These are phyloP conservation scores for Enteromius argenteus DNA, from an alignment of 2,797 vertebrate genomes.

Conservation along the genomic window DNA sequence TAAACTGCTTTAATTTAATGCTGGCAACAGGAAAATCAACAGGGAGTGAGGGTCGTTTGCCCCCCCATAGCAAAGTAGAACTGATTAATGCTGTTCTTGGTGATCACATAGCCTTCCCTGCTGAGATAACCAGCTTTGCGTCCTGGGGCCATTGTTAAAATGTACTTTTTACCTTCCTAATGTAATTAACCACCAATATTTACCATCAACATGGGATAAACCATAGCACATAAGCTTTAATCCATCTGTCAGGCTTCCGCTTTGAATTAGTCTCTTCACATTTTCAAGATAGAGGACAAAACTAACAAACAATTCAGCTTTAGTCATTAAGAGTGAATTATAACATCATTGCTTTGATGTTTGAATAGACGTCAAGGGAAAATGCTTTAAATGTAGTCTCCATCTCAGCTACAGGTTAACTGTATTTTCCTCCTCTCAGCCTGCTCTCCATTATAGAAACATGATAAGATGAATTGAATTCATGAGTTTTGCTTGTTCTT, in stretches of 20 bases:
- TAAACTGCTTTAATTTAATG: conserved; percentile 27
- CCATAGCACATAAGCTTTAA: background rate
- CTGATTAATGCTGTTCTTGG: conserved; percentile 16
- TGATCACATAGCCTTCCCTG: background rate
- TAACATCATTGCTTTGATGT: background rate
- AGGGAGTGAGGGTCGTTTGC: conserved; percentile 17
- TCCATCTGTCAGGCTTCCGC: background rate
- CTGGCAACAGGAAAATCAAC: conserved; percentile 18
- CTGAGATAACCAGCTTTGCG: conserved; percentile 11
- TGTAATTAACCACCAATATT: background rate
- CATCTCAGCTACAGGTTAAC: conserved; percentile 46
- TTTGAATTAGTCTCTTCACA: background rate
- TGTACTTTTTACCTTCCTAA: background rate
- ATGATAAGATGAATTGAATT: conserved; percentile 65
- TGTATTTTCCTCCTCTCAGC: conserved; percentile 52
- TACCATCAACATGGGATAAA: background rate
- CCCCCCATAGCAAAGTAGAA: background rate
- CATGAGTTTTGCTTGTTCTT: conserved; percentile 35
- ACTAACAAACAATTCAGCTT: background rate
- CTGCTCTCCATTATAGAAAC: conserved; percentile 57
- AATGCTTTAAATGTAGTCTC: conserved; percentile 22
- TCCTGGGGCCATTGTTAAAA: conserved; percentile 10
- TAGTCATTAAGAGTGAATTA: background rate
- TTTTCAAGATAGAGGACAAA: background rate
- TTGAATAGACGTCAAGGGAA: background rate